Conservation (phyloP, 2,797 vertebrate species). For the Rhinophrynus dorsalis region DNA sequence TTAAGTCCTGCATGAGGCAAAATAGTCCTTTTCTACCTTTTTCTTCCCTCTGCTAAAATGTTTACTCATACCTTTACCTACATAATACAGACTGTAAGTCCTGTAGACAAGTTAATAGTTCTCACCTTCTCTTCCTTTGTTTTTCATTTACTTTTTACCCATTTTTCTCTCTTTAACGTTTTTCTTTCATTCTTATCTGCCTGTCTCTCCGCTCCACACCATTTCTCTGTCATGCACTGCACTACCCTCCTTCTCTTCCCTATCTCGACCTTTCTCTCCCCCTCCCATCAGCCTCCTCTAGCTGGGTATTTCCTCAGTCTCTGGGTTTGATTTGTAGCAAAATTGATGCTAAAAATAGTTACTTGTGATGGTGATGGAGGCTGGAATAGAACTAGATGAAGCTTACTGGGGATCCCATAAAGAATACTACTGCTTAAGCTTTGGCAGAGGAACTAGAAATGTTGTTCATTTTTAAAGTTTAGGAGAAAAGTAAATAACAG, state of each 20-base stretch:
- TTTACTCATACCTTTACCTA: too few relatives aligned
- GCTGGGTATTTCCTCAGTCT: constrained; percentile 48
- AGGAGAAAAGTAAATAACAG: too few relatives aligned
- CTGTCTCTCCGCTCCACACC: too few relatives aligned
- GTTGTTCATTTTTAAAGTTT: too few relatives aligned
- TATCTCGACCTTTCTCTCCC: background rate
- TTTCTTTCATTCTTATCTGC: background rate
- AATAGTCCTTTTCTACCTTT: too few relatives aligned
- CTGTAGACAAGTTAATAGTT: background rate
- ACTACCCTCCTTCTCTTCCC: background rate
- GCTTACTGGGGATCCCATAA: constrained; percentile 36
- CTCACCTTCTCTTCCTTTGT: background rate
- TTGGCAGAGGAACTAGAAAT: background rate
- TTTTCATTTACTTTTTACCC: background rate
- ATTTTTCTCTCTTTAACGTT: background rate
- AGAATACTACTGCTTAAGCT: background rate
- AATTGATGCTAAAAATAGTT: constrained; percentile 47
- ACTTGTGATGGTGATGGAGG: constrained; percentile 37
- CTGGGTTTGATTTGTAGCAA: constrained; percentile 39
- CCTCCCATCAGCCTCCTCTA: background rate
- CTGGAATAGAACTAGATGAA: constrained; percentile 1
- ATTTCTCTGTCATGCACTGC: too few relatives aligned
- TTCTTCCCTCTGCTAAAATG: too few relatives aligned
- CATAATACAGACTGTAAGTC: background rate
- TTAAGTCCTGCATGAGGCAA: too few relatives aligned